phyloP scores from a whole-genome alignment of 2,888 invertebrate species.

The Odontocerum albicorne region DNA sequence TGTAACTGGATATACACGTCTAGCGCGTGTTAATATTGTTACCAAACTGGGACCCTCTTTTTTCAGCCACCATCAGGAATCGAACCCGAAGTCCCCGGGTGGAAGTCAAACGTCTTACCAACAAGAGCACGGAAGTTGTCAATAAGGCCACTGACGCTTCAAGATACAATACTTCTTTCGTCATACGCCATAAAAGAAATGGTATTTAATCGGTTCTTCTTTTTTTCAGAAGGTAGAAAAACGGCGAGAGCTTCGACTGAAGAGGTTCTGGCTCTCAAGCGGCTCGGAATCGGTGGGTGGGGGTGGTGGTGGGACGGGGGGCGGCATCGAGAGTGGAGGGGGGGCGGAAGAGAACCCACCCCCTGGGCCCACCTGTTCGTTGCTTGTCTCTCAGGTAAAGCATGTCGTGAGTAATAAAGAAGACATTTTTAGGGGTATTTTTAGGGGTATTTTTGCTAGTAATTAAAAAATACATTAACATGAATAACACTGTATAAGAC shows the following conservation, averaged over 20 bases:
- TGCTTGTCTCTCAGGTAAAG: constrained; percentile 45
- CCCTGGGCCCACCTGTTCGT: constrained; percentile 31
- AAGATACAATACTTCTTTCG: neutral
- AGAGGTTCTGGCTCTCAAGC: constrained; percentile 36
- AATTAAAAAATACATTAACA: too few species aligned
- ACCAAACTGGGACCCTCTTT: too few species aligned
- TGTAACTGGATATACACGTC: too few species aligned
- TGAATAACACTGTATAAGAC: too few species aligned
- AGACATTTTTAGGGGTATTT: too few species aligned
- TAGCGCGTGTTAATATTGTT: too few species aligned
- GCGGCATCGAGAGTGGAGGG: constrained; percentile 16
- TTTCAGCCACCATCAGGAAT: too few species aligned
- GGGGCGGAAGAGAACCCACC: constrained; percentile 13
- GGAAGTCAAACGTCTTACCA: too few species aligned
- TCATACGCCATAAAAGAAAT: neutral
- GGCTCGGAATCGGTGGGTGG: constrained; percentile 35
- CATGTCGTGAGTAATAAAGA: too few species aligned
- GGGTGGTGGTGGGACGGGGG: constrained; percentile 27
- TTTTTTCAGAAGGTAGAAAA: constrained; percentile 35
- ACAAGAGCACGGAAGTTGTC: too few species aligned
- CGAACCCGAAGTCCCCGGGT: too few species aligned
- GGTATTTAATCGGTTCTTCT: neutral
- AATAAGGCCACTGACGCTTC: neutral
- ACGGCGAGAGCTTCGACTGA: constrained; percentile 35
- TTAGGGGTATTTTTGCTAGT: too few species aligned